Percentiles rank a stretch among this genome's conserved stretches.
Evolutionary conservation across 2,113 vertebrate genomes (phyloP).

Genomic region (Apodemus speciosus): DNA sequence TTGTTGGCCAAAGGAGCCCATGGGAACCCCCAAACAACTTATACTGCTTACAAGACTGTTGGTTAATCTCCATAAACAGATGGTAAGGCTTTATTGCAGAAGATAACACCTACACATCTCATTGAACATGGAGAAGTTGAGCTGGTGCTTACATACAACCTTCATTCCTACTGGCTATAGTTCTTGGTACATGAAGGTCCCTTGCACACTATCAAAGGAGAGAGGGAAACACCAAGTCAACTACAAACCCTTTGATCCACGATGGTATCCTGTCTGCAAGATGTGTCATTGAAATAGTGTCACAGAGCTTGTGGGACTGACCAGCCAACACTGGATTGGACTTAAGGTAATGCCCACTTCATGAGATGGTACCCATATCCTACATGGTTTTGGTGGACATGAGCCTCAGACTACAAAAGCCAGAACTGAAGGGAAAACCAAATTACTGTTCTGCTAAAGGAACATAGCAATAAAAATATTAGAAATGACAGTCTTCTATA

Average conservation of each 20-base stretch:
- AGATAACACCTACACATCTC: neutral
- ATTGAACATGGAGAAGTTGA: neutral
- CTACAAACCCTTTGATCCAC: neutral
- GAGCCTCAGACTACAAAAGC: neutral
- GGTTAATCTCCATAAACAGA: neutral
- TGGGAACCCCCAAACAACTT: neutral
- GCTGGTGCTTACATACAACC: neutral
- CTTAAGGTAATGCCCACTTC: neutral
- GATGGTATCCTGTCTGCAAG: neutral
- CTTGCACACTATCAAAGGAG: neutral
- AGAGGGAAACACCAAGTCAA: neutral
- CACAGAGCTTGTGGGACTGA: neutral
- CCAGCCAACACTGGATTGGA: neutral
- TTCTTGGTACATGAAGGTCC: neutral
- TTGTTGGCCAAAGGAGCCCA: neutral
- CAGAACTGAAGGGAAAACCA: neutral
- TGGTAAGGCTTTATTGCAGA: neutral
- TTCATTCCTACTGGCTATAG: neutral
- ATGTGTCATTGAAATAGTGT: neutral
- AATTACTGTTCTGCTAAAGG: neutral
- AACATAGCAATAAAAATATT: neutral
- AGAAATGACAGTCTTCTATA: no score
- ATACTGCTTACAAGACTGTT: neutral
- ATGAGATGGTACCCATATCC: neutral
- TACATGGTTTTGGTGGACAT: neutral